phyloP scores from a whole-genome alignment of 2,113 vertebrate genomes.

The Ptyas mucosa region DNA sequence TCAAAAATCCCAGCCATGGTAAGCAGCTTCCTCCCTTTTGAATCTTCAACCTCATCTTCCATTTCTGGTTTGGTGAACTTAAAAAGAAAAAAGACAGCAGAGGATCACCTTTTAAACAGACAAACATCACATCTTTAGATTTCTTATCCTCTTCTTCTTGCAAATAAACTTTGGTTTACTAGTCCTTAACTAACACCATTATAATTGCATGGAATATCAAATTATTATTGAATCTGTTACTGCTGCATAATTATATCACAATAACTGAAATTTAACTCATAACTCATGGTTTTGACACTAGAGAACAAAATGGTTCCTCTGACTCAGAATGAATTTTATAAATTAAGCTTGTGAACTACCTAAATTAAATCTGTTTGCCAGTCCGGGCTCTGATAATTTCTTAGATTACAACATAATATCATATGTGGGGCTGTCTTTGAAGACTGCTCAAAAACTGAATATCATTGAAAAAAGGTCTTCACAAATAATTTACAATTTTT shows the following conservation, averaged over 20 bases:
- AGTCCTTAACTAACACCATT: neutral
- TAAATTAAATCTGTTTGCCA: neutral
- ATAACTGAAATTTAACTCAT: neutral
- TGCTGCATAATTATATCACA: neutral
- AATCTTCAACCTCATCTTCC: constrained; percentile 60
- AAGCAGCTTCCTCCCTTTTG: constrained; percentile 82
- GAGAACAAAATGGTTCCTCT: neutral
- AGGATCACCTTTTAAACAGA: too few species aligned
- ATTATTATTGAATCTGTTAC: neutral
- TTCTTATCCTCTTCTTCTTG: neutral
- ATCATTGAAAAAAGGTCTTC: neutral
- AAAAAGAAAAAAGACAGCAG: constrained; percentile 9
- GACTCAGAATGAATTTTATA: neutral
- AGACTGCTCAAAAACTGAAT: neutral
- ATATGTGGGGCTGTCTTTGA: neutral
- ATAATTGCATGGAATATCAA: neutral
- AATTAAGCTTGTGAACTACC: neutral
- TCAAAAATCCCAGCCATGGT: constrained; percentile 98
- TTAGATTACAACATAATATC: neutral
- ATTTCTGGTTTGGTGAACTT: constrained; percentile 43
- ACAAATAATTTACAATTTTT: neutral
- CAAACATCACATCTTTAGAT: neutral
- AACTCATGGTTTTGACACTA: neutral
- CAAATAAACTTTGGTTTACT: neutral
- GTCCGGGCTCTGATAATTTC: neutral